Base-by-base conservation (phyloP, 2,888 invertebrate genomes). In the Pinctada fucata region DNA sequence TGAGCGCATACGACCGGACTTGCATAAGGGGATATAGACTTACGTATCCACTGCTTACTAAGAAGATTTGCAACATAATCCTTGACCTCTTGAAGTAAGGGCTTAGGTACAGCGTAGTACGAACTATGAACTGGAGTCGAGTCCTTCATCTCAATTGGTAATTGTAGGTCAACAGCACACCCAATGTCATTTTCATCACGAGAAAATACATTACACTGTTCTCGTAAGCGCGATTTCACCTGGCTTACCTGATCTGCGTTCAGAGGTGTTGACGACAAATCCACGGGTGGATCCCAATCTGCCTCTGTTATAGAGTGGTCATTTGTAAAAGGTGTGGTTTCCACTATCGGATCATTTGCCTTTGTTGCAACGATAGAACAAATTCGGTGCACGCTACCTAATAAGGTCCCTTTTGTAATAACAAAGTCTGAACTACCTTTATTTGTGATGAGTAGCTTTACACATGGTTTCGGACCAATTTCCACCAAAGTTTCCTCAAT, bases 61-160 rank as follows among this genome's bases (percentile, higher is more conserved):
- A 83, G 5, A 6, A 84, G 65, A 64, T 83, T 80, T 8, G 64
- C 58, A 13, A 85, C 85, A 3, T 73, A n/a, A 63, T 86, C n/a
- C n/a, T n/a, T n/a, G n/a, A n/a, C n/a, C n/a, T n/a, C n/a, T n/a
- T n/a, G n/a, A n/a, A n/a, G n/a, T n/a, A n/a, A n/a, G n/a, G n/a
- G n/a, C n/a, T n/a, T n/a, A n/a, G n/a, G n/a, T n/a, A n/a, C n/a
- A n/a, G n/a, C n/a, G n/a, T n/a, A n/a, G n/a, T n/a, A n/a, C n/a
- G n/a, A n/a, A n/a, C n/a, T n/a, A n/a, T n/a, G n/a, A n/a, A n/a
- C n/a, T n/a, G n/a, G n/a, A n/a, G n/a, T n/a, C n/a, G n/a, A n/a
- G n/a, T n/a, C n/a, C 86, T 6, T 45, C 72, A 6, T 84, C 70
- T 3, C 72, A 49, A 85, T 82, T 3, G 82, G 75, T 52, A 85